phyloP scores from a whole-genome alignment of 2,888 invertebrate genomes.

The Philonicus albiceps region DNA sequence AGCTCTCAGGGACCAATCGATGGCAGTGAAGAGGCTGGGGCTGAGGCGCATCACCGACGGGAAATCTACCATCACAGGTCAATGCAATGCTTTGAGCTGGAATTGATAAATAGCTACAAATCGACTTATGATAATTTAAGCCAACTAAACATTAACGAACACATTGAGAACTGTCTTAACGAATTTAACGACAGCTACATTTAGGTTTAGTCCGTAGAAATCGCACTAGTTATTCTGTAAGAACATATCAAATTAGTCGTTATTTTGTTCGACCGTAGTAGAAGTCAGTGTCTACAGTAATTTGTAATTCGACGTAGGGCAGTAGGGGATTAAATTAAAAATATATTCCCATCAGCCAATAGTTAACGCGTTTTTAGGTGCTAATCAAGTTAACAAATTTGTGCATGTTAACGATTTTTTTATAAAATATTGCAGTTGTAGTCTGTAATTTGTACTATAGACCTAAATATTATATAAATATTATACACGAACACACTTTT shows the following conservation, averaged over 20 bases:
- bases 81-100: conserved; percentile 41
- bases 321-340: not conserved
- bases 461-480: conserved; percentile 1
- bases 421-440: conserved; percentile 13
- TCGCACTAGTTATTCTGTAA: conserved; percentile 7
- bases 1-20: not conserved
- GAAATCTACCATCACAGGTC: conserved; percentile 37
- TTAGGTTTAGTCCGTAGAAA: conserved; percentile 41
- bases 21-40: not conserved
- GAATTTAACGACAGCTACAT: conserved; percentile 53
- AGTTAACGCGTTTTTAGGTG: conserved; percentile 38
- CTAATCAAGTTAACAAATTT: conserved; percentile 38
- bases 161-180: conserved; percentile 49
- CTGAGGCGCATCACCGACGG: not conserved
- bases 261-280: conserved; percentile 1
- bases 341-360: not conserved
- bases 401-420: conserved; percentile 34
- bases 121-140: conserved; percentile 52
- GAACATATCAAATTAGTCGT: conserved; percentile 26
- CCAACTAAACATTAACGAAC: conserved; percentile 45
- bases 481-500: conserved; percentile 1
- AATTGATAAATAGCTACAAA: conserved; percentile 49
- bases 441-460: conserved; percentile 25
- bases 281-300: conserved; percentile 23
- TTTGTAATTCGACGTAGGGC: not conserved